Conservation (phyloP, 2,113 vertebrate genomes). For the Epinephelus lanceolatus region DNA sequence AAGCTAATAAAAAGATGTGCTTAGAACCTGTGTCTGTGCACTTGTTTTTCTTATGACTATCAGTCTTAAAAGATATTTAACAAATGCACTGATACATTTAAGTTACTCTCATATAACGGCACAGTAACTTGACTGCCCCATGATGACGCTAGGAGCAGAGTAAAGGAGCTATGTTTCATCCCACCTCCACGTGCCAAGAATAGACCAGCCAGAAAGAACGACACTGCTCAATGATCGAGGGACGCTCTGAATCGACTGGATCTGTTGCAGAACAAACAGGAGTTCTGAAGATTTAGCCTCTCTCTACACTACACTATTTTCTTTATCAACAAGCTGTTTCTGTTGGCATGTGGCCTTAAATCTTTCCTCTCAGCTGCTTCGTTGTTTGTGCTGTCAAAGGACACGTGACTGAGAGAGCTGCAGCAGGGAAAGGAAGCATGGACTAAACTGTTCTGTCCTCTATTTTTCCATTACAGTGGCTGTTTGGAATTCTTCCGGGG, state of each 20-base stretch:
- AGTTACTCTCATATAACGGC: background rate
- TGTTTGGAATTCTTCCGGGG: slow-evolving; percentile 34
- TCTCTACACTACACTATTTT: background rate
- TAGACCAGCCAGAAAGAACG: slow-evolving; percentile 53
- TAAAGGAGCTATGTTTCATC: slow-evolving; percentile 18
- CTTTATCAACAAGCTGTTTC: background rate
- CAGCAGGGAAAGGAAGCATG: slow-evolving; percentile 12
- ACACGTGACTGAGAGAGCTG: slow-evolving; percentile 25
- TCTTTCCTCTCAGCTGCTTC: background rate
- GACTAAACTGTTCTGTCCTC: slow-evolving; percentile 16
- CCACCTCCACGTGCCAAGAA: slow-evolving; percentile 58
- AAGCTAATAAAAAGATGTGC: slow-evolving; percentile 41
- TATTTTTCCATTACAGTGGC: slow-evolving; percentile 20
- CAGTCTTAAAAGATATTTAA: background rate
- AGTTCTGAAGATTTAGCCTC: slow-evolving; percentile 2
- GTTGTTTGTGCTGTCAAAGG: background rate
- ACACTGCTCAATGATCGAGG: slow-evolving; percentile 4
- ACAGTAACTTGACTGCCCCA: slow-evolving; percentile 15
- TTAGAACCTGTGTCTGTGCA: background rate
- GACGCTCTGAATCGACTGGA: background rate
- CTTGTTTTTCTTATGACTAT: background rate
- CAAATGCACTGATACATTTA: background rate
- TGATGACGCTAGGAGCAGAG: slow-evolving; percentile 17
- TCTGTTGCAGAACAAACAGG: slow-evolving; percentile 15
- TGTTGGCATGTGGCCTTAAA: background rate